Base-by-base conservation (phyloP, 2,888 invertebrate species). In the Meiosimyza decipiens region DNA sequence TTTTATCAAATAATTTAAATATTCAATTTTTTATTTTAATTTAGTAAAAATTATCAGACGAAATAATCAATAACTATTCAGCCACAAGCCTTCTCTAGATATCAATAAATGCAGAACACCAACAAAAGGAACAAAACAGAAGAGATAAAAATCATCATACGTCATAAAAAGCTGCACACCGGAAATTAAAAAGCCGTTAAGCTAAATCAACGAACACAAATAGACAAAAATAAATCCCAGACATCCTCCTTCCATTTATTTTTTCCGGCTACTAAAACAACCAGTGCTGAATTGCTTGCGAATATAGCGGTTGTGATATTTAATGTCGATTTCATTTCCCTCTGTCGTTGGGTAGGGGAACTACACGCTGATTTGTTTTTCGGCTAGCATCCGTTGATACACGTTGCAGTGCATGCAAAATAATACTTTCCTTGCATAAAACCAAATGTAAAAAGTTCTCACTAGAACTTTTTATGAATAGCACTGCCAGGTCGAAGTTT, bases 151-250 rank as follows among this genome's bases (percentile, higher is more conserved):
- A 28, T 13, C 13, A 57, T 6, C 28, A 28, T 28, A 13, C 28
- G 13, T 18, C 57, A 57, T 57, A 57, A 57, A 57, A 57, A 57
- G 15, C 5, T 57, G 28, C 28, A 28, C 28, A 12, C 57, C 57
- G 57, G 57, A 57, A 57, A 57, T 57, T 57, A 57, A 57, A 57
- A 28, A 28, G 22, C 28, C 57, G 57, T 57, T 57, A 28, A 57
- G 57, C 13, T 15, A 57, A 57, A 22, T 57, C 28, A 57, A 57
- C 13, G 13, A 57, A 18, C 12, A 18, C 28, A 28, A 55, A 55
- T 12, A 22, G 55, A 16, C 13, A 57, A 15, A 1, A 28, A 15
- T 4, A 28, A 15, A 28, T 1, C 22, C 57, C 13, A 57, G 57
- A 28, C 57, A 55, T 28, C 3, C 57, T 28, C 22, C 57, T 13